phyloP scores from a whole-genome alignment of 23 tunicate genomes.

The Trididemnum nubilum region DNA sequence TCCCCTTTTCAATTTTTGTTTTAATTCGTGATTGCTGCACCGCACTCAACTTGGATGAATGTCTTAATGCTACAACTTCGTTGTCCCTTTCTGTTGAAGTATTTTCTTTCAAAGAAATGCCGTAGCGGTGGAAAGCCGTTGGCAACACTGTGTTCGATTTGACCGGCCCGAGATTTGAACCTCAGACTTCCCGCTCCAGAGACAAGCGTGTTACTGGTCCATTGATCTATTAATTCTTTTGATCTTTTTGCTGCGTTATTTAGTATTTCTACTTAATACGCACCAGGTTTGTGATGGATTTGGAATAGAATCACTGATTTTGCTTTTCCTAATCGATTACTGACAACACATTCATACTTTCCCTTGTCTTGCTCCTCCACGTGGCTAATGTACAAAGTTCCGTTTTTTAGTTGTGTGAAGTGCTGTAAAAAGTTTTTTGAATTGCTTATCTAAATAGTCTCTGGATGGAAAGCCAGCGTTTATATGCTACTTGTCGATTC shows the following conservation, averaged over 20 bases:
- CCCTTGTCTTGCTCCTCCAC: slow-evolving; percentile 37
- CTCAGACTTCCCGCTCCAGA: background rate
- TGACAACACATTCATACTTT: slow-evolving; percentile 31
- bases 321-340: slow-evolving; percentile 46
- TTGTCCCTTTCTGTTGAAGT: too few species aligned
- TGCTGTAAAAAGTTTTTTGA: background rate
- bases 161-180: background rate
- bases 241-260: background rate
- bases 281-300: background rate
- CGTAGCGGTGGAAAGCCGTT: background rate
- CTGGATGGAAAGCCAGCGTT: too few species aligned
- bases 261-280: too few species aligned
- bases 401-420: slow-evolving; percentile 18
- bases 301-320: background rate
- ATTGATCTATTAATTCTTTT: too few species aligned
- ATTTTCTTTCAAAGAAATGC: background rate
- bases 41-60: too few species aligned
- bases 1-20: too few species aligned
- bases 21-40: too few species aligned
- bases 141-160: background rate
- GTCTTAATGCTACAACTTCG: too few species aligned
- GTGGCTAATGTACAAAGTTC: slow-evolving; percentile 10
- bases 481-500: too few species aligned
- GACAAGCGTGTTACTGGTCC: too few species aligned
- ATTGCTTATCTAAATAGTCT: too few species aligned